Base-by-base conservation (phyloP, 2,113 vertebrate genomes). In the Eidolon helvum region DNA sequence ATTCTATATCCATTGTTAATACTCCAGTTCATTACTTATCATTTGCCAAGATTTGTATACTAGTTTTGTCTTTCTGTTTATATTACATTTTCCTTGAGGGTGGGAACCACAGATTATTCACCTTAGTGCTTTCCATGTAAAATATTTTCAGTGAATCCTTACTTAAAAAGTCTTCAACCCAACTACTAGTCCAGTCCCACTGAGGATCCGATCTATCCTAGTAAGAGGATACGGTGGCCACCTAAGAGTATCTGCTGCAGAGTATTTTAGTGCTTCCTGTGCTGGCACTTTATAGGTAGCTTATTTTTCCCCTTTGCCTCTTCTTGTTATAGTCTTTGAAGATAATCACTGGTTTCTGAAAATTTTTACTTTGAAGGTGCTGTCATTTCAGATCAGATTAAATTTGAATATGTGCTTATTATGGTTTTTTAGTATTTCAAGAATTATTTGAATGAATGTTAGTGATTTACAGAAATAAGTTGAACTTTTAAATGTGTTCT, bases 371-470 rank as follows among this genome's bases (percentile, higher is more conserved):
- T 18, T 75, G 16, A 86, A 85, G 5, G 4, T 82, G 10, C 55
- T 95, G 3, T 87, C 53, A 84, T 88, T 91, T 96, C 55, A 57
- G 35, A 68, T 69, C 87, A 85, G 33, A 80, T 48, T 92, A 19
- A 79, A 82, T 74, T 61, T 90, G 40, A 95, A 45, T 89, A 82
- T 83, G 2, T 94, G 10, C 26, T 77, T 69, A 57, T 75, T 66
- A 21, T 68, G 14, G 6, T 18, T 10, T 90, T 45, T 86, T 85
- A 55, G 50, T 69, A 16, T 86, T 86, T 55, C 22, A 18, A 85
- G 95, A 94, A 79, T 86, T 88, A 30, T 91, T 79, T 86, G 65
- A 94, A 48, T 88, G 30, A 28, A 93, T 87, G 5, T 93, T 69
- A 88, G 26, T 91, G 11, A 91, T 77, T 19, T 72, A 48, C 2